phyloP scores from a whole-genome alignment of 1,140 invertebrate genomes.

The Dryas iulia region DNA sequence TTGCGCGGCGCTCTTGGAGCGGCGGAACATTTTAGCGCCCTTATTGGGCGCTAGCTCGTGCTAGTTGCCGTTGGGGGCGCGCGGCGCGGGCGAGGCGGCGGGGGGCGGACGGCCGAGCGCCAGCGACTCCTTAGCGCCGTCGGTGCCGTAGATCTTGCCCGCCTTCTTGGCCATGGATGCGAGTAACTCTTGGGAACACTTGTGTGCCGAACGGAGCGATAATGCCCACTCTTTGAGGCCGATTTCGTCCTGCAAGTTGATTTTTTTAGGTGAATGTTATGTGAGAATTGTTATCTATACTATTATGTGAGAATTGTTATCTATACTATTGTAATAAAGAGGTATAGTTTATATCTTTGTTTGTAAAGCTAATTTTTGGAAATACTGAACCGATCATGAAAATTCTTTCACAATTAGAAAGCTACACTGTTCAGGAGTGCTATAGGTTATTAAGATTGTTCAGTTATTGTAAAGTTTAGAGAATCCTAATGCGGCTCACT shows the following conservation, averaged over 20 bases:
- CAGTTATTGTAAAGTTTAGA: no score
- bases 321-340: no score
- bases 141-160: conserved; percentile 97
- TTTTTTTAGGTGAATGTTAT: no score
- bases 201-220: conserved; percentile 94
- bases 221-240: conserved; percentile 97
- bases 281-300: no score
- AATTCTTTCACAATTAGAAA: no score
- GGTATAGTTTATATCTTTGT: no score
- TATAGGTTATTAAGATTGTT: no score
- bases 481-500: no score
- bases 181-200: conserved; percentile 94
- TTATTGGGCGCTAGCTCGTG: conserved; percentile 76
- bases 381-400: no score
- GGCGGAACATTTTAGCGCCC: conserved; percentile 79
- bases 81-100: conserved; percentile 50
- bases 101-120: conserved; percentile 43
- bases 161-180: conserved; percentile 97
- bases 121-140: conserved; percentile 57
- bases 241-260: conserved; percentile 96
- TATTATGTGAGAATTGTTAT: no score
- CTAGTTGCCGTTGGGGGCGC: conserved; percentile 77
- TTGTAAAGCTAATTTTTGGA: no score
- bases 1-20: conserved; percentile 79
- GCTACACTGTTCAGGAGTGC: no score